Base-by-base conservation (phyloP, 37 sponge, comb jelly and placozoan species). In the Geodia barretti region DNA sequence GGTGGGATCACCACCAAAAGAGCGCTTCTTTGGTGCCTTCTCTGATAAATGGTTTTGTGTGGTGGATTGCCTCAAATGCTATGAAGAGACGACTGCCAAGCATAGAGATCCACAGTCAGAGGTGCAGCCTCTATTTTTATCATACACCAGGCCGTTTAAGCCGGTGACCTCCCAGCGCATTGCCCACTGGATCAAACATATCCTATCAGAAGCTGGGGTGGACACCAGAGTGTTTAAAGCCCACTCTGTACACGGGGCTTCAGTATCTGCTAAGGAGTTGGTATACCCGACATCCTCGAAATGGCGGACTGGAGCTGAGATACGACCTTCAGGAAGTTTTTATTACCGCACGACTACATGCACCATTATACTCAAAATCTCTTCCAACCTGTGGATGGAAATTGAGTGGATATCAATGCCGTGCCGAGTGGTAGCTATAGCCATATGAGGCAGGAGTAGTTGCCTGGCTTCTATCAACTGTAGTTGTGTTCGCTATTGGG, bases 171-270 rank as follows among this genome's bases (percentile, higher is more conserved):
- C 7, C 14, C 54, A 7, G 7, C 17, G 71, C 1, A 60, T 82
- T 4, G 73, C 73, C 25, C 63, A 72, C 24, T 82, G 82, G 82
- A 33, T 82, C 41, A 73, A 82, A 32, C 65, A 61, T 14, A 17
- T 37, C 1, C 64, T 82, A 1, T 1, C 2, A 21, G 14, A 47
- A 47, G 54, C 7, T 47, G 54, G 54, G 54, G 54, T 47, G 54
- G 54, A 47, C 54, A 47, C 54, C 7, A 14, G 54, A 47, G 54
- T 47, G 54, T 47, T 47, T 14, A 47, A 47, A 47, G 54, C 54
- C 7, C 54, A 47, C 54, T 47, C 54, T 47, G 54, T 47, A 47
- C 14, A 14, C 14, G 54, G 54, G 54, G 54, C 54, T 47, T 47
- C 54, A 47, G 54, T 47, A 47, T 47, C 54, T 17, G 54, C 14